Percentiles rank a stretch among this genome's conserved stretches.
Evolutionary conservation across 2,888 invertebrate species (phyloP).

Genomic region (Morinoia aosen): DNA sequence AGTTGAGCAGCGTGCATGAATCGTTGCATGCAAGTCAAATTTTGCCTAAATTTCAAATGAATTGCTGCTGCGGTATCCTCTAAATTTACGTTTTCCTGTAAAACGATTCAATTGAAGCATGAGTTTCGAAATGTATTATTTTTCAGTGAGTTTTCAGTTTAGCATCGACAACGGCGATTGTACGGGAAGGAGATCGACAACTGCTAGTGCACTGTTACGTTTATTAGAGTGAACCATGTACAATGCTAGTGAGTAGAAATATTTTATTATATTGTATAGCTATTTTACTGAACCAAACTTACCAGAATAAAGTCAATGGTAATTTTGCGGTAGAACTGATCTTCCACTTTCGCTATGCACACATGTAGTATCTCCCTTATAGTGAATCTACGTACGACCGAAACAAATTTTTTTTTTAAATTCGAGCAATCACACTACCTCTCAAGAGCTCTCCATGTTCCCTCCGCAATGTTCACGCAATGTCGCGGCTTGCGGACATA

Average conservation of each 20-base stretch:
- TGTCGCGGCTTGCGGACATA: neutral
- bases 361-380: neutral
- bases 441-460: too few relatives aligned
- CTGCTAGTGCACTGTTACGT: neutral
- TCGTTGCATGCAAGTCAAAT: neutral
- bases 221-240: conserved; percentile 20
- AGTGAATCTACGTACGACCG: neutral
- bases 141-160: neutral
- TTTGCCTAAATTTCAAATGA: neutral
- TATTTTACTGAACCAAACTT: neutral
- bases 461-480: too few relatives aligned
- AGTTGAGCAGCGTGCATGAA: neutral
- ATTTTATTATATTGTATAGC: conserved; percentile 20
- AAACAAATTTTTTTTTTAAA: too few relatives aligned
- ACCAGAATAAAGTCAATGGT: neutral
- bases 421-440: too few relatives aligned
- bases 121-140: neutral
- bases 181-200: neutral
- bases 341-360: neutral
- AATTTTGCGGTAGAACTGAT: neutral
- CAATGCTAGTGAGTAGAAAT: conserved; percentile 33
- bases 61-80: neutral
- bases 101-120: neutral
- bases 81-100: neutral
- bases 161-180: neutral